Evolutionary conservation across 64 coral and sea anemone genomes (phyloP).

Genomic region (Platygyra sinensis): DNA sequence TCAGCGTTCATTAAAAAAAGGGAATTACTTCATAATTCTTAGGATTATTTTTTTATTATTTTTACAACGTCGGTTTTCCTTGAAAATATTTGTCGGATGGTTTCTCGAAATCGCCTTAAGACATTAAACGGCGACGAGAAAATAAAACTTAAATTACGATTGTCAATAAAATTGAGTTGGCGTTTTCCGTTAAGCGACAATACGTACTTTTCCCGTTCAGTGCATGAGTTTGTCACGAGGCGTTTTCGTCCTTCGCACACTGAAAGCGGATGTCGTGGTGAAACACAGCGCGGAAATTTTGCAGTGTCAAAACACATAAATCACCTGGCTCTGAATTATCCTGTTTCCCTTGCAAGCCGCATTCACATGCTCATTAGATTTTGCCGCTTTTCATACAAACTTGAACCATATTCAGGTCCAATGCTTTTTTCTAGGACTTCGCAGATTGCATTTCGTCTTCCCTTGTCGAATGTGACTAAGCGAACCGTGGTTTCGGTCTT

Average conservation of each 20-base stretch:
- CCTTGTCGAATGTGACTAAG: background rate
- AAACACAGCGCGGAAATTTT: background rate
- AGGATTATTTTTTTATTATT: background rate
- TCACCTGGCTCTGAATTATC: background rate
- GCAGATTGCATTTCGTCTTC: slow-evolving; percentile 32
- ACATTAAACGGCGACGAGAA: background rate
- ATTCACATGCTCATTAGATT: slow-evolving; percentile 10
- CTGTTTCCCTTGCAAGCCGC: background rate
- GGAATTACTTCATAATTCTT: background rate
- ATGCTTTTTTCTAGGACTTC: slow-evolving; percentile 22
- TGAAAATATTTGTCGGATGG: background rate
- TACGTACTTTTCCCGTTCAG: too few species aligned
- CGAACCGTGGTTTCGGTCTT: background rate
- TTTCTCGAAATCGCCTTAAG: background rate
- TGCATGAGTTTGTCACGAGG: background rate
- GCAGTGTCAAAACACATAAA: background rate
- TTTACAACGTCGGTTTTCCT: background rate
- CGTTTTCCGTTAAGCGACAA: background rate
- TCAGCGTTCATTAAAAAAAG: background rate
- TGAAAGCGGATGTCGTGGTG: background rate
- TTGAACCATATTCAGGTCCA: background rate
- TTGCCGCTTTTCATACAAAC: slow-evolving; percentile 45
- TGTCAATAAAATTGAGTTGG: background rate
- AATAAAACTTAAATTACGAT: background rate
- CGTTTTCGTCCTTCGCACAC: background rate